These are phyloP conservation scores for Aurelia sp. DNA, from an alignment of 30 jellyfish, hydroid and myxozoan genomes.

Conservation along the genomic window DNA sequence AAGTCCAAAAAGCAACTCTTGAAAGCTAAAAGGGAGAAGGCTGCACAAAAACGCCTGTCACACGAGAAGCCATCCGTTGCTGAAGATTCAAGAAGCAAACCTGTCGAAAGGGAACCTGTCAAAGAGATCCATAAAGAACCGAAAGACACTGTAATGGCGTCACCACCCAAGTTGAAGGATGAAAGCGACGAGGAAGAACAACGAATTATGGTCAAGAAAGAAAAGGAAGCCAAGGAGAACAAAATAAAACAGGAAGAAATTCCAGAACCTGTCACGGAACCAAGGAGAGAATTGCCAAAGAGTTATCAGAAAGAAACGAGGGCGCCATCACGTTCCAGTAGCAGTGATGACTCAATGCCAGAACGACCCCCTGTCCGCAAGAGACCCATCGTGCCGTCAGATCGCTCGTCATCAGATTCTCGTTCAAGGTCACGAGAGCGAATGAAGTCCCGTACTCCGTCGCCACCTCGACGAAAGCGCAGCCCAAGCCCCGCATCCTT, in stretches of 20 bases:
- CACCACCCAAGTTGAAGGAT: slow-evolving; percentile 41
- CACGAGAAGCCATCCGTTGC: slow-evolving; percentile 11
- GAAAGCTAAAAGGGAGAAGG: slow-evolving; percentile 17
- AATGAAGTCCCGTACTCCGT: slow-evolving; percentile 39
- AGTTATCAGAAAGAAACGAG: slow-evolving; percentile 68
- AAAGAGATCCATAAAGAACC: slow-evolving; percentile 20
- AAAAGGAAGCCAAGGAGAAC: slow-evolving; percentile 41
- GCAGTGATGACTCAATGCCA: slow-evolving; percentile 57
- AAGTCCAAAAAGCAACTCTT: slow-evolving; percentile 35
- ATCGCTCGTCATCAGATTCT: slow-evolving; percentile 79
- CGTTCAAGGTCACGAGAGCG: slow-evolving; percentile 75
- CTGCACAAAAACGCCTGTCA: slow-evolving; percentile 25
- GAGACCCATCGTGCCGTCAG: slow-evolving; percentile 44
- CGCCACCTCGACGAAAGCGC: slow-evolving; percentile 90
- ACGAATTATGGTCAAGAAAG: slow-evolving; percentile 33
- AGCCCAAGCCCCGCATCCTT: slow-evolving; percentile 86
- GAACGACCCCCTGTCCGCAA: slow-evolving; percentile 67
- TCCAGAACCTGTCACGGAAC: slow-evolving; percentile 38
- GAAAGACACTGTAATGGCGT: slow-evolving; percentile 28
- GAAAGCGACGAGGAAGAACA: slow-evolving; percentile 45
- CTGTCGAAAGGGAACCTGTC: slow-evolving; percentile 22
- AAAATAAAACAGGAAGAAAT: slow-evolving; percentile 30
- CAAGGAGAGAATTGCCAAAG: slow-evolving; percentile 61
- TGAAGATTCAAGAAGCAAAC: slow-evolving; percentile 50
- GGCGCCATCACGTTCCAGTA: slow-evolving; percentile 45